Base-by-base conservation (phyloP, 2,113 vertebrate genomes). In the Rhegmatorhina hoffmannsi region DNA sequence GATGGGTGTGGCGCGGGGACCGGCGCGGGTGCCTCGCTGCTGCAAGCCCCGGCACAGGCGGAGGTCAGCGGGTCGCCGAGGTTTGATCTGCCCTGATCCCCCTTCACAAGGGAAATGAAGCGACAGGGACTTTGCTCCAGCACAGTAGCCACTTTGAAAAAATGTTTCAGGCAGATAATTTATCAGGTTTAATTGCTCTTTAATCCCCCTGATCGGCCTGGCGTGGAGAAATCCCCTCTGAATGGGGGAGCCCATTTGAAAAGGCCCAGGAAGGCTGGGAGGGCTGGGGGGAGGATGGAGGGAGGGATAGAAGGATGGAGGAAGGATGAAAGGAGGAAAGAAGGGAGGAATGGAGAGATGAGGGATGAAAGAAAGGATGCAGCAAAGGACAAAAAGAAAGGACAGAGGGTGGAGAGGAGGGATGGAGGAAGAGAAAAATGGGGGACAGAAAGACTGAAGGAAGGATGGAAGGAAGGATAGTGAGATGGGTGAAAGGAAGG, bases 161-260 rank as follows among this genome's bases (percentile, higher is more conserved):
- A 97, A 96, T 94, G 94, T 98, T 97, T 96, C 85, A 94, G 96
- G 96, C 96, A 97, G 97, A 96, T 97, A 97, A 98, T 98, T 98
- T 98, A 98, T 98, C 95, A 92, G 97, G 98, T 98, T 98, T 98
- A 98, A 98, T 99, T 98, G 98, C 97, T 98, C 97, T 97, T 96
- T 98, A 98, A 98, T 98, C 98, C 98, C 92, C 97, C 97, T 99
- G 98, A 98, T 98, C 98, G 96, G 95, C 98, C 97, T 98, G 98
- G 98, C 98, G 98, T 98, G 98, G 98, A 98, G 98, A 98, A 98
- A 98, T 98, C 98, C 98, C 97, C 90, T 98, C 98, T 98, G 98
- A 98, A 98, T 98, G 94, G 97, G 96, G 92, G 94, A 97, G 85
- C 94, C 97, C 92, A 97, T 97, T 97, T 98, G 94, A 98, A 97